phyloP scores from a whole-genome alignment of 2,888 invertebrate genomes.

The Oscheius sp. region DNA sequence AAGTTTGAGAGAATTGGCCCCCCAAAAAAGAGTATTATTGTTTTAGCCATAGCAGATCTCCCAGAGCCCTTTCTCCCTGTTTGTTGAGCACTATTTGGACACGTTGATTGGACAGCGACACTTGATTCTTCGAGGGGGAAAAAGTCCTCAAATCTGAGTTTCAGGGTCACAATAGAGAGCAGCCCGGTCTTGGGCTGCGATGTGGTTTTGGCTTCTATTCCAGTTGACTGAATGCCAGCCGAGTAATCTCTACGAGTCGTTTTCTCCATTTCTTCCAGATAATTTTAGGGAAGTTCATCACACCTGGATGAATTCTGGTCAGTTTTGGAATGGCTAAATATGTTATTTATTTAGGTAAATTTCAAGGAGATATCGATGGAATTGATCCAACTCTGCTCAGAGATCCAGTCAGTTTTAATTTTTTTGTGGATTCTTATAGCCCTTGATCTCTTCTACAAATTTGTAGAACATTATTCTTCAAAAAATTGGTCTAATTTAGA shows the following conservation, averaged over 20 bases:
- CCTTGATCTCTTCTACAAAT: too few species aligned
- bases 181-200: slow-evolving; percentile 7
- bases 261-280: slow-evolving; percentile 35
- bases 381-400: slow-evolving; percentile 56
- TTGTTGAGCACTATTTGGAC: slow-evolving; percentile 5
- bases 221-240: slow-evolving; percentile 7
- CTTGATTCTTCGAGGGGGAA: neutral
- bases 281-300: slow-evolving; percentile 37
- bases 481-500: too few species aligned
- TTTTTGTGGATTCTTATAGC: neutral
- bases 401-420: slow-evolving; percentile 53
- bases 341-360: slow-evolving; percentile 58
- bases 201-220: slow-evolving; percentile 16
- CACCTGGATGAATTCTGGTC: slow-evolving; percentile 48
- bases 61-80: too few species aligned
- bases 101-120: slow-evolving; percentile 6
- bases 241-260: slow-evolving; percentile 1
- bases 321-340: neutral
- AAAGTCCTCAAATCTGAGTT: neutral
- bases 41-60: too few species aligned
- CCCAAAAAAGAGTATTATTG: too few species aligned
- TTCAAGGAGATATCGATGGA: slow-evolving; percentile 70
- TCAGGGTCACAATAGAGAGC: slow-evolving; percentile 1
- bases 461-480: too few species aligned
- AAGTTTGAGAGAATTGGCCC: too few species aligned